Base-by-base conservation (phyloP, 2,797 vertebrate genomes). In the Danio aesculapii region DNA sequence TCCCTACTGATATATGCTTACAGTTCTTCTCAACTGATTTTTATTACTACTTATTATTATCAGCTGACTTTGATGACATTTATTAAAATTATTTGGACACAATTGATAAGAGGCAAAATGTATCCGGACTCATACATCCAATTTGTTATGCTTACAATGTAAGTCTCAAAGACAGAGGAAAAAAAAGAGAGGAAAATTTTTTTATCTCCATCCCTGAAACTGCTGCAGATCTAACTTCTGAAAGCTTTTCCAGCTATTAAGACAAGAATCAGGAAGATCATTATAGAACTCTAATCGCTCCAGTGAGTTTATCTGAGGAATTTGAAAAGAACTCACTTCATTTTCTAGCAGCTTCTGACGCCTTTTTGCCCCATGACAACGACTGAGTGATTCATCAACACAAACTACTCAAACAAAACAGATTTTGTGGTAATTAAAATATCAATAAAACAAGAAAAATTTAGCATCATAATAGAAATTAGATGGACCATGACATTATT, bases 211-310 rank as follows among this genome's bases (percentile, higher is more conserved):
- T 84, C 52, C 8, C 50, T 63, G 81, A 87, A 44, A 72, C 75
- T 21, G 84, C 21, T 30, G 70, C 88, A 84, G 87, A 87, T 84
- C 47, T 78, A 67, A 77, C 82, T 90, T 90, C 78, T 41, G 77
- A 85, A 86, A 88, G 77, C 79, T 79, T 83, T 77, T 72, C 82
- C 85, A 85, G 81, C 87, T 88, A 86, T 86, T 90, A 83, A 88
- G 86, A 91, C 91, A 91, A 87, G 86, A 80, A 90, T 91, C 83
- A 85, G 84, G 66, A 68, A 49, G 73, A 85, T 90, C 87, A 88
- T 92, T 92, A 88, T 79, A 86, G 81, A 88, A 90, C 8, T 79
- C 87, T 91, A 92, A 91, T 87, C 83, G 85, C 86, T 82, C 81
- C 39, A 77, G 87, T 86, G 86, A 89, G 88, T 89, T 85, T 86